Evolutionary conservation across 2,888 invertebrate species (phyloP).

Genomic region (Drosophila multiciliata): DNA sequence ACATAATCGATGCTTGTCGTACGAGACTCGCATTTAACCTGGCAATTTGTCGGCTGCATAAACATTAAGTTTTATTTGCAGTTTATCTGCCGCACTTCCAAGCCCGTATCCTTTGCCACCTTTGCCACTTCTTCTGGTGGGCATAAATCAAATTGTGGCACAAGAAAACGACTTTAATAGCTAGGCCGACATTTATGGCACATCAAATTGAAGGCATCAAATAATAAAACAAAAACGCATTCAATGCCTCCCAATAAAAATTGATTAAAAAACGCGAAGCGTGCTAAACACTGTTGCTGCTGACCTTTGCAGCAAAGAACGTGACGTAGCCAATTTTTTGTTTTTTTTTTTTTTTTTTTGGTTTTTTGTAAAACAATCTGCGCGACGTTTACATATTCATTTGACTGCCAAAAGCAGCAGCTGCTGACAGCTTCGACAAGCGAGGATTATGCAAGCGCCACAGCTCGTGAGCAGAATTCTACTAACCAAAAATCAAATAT

Average conservation of each 20-base stretch:
- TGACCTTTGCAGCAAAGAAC: constrained; percentile 49
- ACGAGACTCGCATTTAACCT: constrained; percentile 78
- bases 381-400: constrained; percentile 70
- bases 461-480: constrained; percentile 38
- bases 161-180: constrained; percentile 37
- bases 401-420: constrained; percentile 78
- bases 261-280: constrained; percentile 41
- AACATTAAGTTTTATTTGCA: constrained; percentile 75
- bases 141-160: constrained; percentile 59
- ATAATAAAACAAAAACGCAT: constrained; percentile 3
- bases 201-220: constrained; percentile 25
- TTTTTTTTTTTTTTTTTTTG: constrained; percentile 13
- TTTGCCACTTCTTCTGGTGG: constrained; percentile 2
- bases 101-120: neutral
- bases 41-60: constrained; percentile 75
- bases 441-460: constrained; percentile 77
- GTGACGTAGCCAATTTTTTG: constrained; percentile 41
- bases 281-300: constrained; percentile 53
- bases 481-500: constrained; percentile 38
- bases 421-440: constrained; percentile 73
- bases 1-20: constrained; percentile 80
- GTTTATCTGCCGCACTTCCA: constrained; percentile 47
- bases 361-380: constrained; percentile 47
- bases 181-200: constrained; percentile 41
- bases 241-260: constrained; percentile 17